phyloP scores from a whole-genome alignment of 2,113 vertebrate species.

The Thunnus maccoyii region DNA sequence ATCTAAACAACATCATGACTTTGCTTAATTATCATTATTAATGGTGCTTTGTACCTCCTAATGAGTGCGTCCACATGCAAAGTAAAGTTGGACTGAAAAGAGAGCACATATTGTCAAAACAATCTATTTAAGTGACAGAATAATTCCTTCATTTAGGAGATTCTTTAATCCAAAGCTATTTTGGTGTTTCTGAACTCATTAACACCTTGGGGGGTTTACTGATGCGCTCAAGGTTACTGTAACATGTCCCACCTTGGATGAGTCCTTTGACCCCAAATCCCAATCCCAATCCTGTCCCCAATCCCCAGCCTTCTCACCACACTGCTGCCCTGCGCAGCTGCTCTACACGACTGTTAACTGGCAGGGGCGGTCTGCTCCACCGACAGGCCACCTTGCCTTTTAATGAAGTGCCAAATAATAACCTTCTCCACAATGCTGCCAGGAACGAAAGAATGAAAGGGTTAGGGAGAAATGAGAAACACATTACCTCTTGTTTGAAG shows the following conservation, averaged over 20 bases:
- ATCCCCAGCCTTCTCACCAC: conserved; percentile 71
- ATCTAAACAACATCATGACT: conserved; percentile 58
- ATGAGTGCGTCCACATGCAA: conserved; percentile 71
- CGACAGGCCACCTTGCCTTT: conserved; percentile 81
- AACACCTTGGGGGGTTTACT: conserved; percentile 68
- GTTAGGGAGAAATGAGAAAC: conserved; percentile 80
- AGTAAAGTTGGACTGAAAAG: conserved; percentile 65
- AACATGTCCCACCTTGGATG: conserved; percentile 74
- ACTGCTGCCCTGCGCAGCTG: conserved; percentile 78
- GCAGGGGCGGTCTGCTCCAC: conserved; percentile 78
- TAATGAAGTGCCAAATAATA: conserved; percentile 89
- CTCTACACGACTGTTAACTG: conserved; percentile 88
- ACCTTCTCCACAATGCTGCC: conserved; percentile 84
- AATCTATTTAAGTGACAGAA: conserved; percentile 65
- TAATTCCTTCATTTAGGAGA: conserved; percentile 68
- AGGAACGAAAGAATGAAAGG: conserved; percentile 77
- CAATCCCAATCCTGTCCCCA: conserved; percentile 69
- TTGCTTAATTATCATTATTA: conserved; percentile 70
- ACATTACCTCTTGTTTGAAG: conserved; percentile 85
- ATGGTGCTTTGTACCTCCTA: conserved; percentile 75
- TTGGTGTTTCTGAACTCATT: conserved; percentile 75
- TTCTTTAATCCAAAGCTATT: conserved; percentile 78
- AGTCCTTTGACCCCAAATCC: conserved; percentile 78
- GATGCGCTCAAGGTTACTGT: conserved; percentile 73
- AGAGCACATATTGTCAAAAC: conserved; percentile 68